Base-by-base conservation (phyloP, 2,888 invertebrate species). In the Calameuta idolon region DNA sequence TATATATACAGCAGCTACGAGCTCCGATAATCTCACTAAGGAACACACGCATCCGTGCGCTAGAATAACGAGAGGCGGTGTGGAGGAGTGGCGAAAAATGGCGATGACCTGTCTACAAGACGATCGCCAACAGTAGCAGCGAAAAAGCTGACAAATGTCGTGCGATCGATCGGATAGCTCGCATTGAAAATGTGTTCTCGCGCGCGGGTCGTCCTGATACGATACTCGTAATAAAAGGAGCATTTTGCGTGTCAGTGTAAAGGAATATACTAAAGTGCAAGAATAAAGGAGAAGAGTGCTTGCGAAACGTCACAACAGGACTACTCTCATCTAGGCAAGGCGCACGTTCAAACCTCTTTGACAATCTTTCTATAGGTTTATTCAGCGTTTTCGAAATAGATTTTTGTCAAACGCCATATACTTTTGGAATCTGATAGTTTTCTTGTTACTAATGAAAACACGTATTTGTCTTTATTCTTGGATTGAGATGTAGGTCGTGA, bases 251-350 rank as follows among this genome's bases (percentile, higher is more conserved):
- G 79, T 76, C 77, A 73, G 35, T 76, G 75, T 75, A 69, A 55
- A 80, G 77, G 79, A 74, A 34, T 75, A 77, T 75, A 79, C 76
- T 73, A 73, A 75, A 77, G 76, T 75, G 76, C 78, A 73, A 68
- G 35, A 69, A 73, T 73, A 69, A 75, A 31, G 34, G 74, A 78
- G 75, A 69, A 76, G 81, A 83, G 84, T 85, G 84, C 86, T 89
- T 87, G 87, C 84, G 85, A 88, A 89, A 87, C 86, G 85, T 89
- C 88, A 87, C 81, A 84, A 80, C 81, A 82, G 78, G 81, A 83
- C 83, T 80, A 78, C 81, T 80, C 82, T 85, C 82, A 82, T 81
- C 84, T 83, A 87, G 85, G 87, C 84, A 85, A 86, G 85, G 76
- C 76, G 79, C 79, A 76, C 71, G 75, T 69, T 76, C 76, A 37